Percentiles rank a stretch among this genome's conserved stretches.
These are phyloP conservation scores for Natrix natrix DNA, from an alignment of 2,797 vertebrate genomes.

Conservation along the genomic window DNA sequence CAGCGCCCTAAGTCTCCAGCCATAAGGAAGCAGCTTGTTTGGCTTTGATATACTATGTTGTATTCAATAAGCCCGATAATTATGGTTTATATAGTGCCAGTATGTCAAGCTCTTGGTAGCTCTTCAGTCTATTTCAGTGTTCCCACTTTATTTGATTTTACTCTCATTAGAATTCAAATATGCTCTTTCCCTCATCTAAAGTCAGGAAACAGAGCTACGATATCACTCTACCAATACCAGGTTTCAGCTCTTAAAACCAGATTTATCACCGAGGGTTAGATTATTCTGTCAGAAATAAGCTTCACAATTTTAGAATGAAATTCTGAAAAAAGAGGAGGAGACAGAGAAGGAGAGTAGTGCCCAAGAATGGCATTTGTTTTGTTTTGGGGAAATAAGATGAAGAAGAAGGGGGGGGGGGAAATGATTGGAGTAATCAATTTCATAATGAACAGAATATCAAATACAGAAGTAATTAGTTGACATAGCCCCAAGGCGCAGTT, in stretches of 20 bases:
- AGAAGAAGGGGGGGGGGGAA: slow-evolving; percentile 42
- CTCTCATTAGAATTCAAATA: background rate
- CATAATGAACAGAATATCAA: slow-evolving; percentile 67
- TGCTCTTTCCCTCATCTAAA: background rate
- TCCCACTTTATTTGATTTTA: background rate
- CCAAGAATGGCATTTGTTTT: slow-evolving; percentile 55
- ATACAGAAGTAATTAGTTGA: slow-evolving; percentile 52
- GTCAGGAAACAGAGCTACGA: background rate
- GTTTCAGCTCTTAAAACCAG: background rate
- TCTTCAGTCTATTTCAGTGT: background rate
- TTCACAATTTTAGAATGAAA: slow-evolving; percentile 45
- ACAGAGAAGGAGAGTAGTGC: slow-evolving; percentile 1
- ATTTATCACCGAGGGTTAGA: background rate
- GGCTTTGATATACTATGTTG: background rate
- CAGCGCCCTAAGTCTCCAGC: background rate
- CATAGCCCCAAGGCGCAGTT: slow-evolving; percentile 48
- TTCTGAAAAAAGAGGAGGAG: background rate
- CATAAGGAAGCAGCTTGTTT: background rate
- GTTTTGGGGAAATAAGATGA: slow-evolving; percentile 56
- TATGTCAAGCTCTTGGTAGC: background rate
- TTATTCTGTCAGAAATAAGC: background rate
- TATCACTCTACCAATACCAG: background rate
- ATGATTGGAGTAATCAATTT: slow-evolving; percentile 64
- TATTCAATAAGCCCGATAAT: background rate
- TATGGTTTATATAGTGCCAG: background rate